Conservation (phyloP, 2,113 vertebrate species). For the Melanotaenia duboulayi region DNA sequence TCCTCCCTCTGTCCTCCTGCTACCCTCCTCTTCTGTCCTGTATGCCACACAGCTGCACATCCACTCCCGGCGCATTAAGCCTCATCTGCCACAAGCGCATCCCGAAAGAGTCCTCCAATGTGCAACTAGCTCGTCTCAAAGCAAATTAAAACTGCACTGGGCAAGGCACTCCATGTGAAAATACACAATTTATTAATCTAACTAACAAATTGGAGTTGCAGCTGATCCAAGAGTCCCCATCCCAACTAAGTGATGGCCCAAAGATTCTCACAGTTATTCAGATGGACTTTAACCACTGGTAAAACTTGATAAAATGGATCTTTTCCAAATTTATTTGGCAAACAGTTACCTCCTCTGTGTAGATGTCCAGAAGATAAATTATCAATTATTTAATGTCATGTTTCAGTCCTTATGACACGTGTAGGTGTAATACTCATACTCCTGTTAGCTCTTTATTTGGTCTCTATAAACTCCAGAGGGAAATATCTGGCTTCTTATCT, state of each 20-base stretch:
- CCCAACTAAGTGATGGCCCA: constrained; percentile 1
- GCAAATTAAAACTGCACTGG: constrained; percentile 32
- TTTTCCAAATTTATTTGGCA: background rate
- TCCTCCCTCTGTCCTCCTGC: constrained; percentile 47
- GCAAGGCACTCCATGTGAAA: constrained; percentile 27
- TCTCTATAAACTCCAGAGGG: background rate
- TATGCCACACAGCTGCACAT: constrained; percentile 70
- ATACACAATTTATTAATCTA: constrained; percentile 31
- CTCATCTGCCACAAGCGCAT: constrained; percentile 42
- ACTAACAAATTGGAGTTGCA: constrained; percentile 15
- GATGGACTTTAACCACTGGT: background rate
- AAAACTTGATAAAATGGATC: background rate
- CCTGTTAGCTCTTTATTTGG: background rate
- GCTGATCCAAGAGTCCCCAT: constrained; percentile 17
- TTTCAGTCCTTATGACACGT: background rate
- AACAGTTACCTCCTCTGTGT: background rate
- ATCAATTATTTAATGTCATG: background rate
- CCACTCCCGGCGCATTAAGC: constrained; percentile 44
- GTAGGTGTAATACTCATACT: background rate
- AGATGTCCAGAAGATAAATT: no score
- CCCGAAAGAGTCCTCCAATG: constrained; percentile 48
- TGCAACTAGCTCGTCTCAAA: constrained; percentile 35
- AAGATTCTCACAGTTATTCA: background rate
- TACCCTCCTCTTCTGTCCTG: constrained; percentile 60
- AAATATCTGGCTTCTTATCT: background rate